Conservation (phyloP, 2,888 invertebrate species). For the Mythimna albipuncta region DNA sequence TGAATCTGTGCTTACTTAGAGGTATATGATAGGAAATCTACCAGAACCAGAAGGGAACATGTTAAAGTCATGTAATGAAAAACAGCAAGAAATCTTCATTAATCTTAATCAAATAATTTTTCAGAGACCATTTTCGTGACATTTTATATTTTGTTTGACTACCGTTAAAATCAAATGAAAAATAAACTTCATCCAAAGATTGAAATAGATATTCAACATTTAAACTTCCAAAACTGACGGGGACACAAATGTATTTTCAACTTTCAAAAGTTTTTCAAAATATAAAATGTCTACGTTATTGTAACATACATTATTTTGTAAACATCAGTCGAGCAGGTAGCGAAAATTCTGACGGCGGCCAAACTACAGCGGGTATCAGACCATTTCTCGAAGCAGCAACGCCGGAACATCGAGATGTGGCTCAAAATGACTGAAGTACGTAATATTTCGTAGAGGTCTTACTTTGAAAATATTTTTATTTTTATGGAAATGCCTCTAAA, state of each 20-base stretch:
- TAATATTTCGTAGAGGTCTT: constrained; percentile 20
- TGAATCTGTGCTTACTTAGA: background rate
- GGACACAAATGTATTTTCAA: background rate
- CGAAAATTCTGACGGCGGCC: constrained; percentile 98
- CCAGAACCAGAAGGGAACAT: background rate
- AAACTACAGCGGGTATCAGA: constrained; percentile 99
- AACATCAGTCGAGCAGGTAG: constrained; percentile 97
- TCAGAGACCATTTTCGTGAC: constrained; percentile 16
- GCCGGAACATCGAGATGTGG: constrained; percentile 99
- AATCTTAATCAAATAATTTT: background rate
- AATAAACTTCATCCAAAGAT: background rate
- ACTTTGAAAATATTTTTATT: constrained; percentile 15
- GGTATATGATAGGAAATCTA: background rate
- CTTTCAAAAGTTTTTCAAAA: constrained; percentile 24
- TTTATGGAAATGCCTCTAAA: background rate
- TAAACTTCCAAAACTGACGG: background rate
- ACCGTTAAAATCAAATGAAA: background rate
- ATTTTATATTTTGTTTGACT: constrained; percentile 36
- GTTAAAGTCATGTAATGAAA: background rate
- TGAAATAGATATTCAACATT: background rate
- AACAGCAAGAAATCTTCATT: background rate
- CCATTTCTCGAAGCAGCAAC: constrained; percentile 99
- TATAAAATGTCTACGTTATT: constrained; percentile 47
- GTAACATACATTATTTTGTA: constrained; percentile 64
- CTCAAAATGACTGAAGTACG: constrained; percentile 97